phyloP scores from a whole-genome alignment of 2,797 vertebrate species.

The Spondyliosoma cantharus region DNA sequence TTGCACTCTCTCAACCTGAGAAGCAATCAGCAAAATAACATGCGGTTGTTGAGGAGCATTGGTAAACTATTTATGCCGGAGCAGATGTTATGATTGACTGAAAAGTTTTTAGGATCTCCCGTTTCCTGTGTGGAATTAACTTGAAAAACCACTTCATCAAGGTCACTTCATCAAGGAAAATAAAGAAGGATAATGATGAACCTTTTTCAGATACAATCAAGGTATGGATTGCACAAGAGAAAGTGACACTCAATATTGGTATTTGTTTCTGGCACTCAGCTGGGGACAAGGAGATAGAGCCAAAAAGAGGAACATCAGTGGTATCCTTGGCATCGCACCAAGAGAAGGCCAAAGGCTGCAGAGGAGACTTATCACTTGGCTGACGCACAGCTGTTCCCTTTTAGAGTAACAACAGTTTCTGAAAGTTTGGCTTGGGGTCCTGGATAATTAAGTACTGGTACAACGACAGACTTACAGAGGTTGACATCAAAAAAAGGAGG shows the following conservation, averaged over 20 bases:
- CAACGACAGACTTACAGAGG: neutral
- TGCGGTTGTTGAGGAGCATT: neutral
- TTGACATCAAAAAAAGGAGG: neutral
- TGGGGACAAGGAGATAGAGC: neutral
- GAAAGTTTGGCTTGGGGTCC: slow-evolving; percentile 10
- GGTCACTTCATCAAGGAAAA: slow-evolving; percentile 9
- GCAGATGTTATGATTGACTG: slow-evolving; percentile 10
- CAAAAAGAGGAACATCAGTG: slow-evolving; percentile 19
- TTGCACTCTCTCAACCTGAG: slow-evolving; percentile 5
- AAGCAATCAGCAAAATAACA: slow-evolving; percentile 33
- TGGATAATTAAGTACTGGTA: slow-evolving; percentile 18
- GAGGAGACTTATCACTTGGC: slow-evolving; percentile 32
- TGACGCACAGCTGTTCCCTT: slow-evolving; percentile 32
- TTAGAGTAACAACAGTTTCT: slow-evolving; percentile 17
- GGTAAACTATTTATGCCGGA: slow-evolving; percentile 1
- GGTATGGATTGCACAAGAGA: slow-evolving; percentile 22
- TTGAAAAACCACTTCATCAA: too few species aligned
- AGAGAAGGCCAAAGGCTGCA: slow-evolving; percentile 5
- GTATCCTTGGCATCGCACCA: slow-evolving; percentile 18
- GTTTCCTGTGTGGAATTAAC: neutral
- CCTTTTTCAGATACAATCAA: slow-evolving; percentile 31
- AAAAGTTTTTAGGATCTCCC: neutral
- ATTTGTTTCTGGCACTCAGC: slow-evolving; percentile 30
- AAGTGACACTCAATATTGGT: slow-evolving; percentile 4
- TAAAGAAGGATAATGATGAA: slow-evolving; percentile 7